These are phyloP conservation scores for Holotrichia oblita DNA, from an alignment of 1,140 invertebrate genomes.

Conservation along the genomic window DNA sequence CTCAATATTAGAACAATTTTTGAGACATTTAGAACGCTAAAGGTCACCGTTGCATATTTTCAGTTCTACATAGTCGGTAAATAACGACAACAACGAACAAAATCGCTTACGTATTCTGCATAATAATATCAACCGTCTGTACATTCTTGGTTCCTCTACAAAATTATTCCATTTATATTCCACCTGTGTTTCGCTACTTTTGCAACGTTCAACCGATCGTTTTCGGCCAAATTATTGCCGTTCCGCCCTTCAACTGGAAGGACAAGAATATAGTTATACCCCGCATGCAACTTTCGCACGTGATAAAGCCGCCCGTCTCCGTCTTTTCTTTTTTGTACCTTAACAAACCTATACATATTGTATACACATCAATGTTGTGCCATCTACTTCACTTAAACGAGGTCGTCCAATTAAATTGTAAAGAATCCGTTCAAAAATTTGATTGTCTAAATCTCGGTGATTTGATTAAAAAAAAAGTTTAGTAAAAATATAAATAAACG, in stretches of 20 bases:
- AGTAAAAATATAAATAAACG: too few species aligned
- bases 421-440: too few species aligned
- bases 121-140: background rate
- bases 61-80: background rate
- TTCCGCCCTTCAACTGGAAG: background rate
- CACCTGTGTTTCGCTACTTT: background rate
- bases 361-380: too few species aligned
- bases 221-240: background rate
- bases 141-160: background rate
- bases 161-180: slow-evolving; percentile 21
- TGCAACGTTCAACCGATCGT: background rate
- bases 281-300: background rate
- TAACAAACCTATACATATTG: too few species aligned
- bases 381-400: too few species aligned
- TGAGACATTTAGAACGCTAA: background rate
- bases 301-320: background rate
- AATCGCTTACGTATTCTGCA: background rate
- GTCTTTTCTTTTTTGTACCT: too few species aligned
- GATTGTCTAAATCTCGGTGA: too few species aligned
- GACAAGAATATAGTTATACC: background rate
- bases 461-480: too few species aligned
- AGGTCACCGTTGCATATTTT: slow-evolving; percentile 1
- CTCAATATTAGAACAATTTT: too few species aligned
- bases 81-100: background rate
- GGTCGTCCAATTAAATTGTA: too few species aligned